Percentiles rank a stretch among this genome's conserved stretches.
These are phyloP conservation scores for Trissolcus japonicus DNA, from an alignment of 2,888 invertebrate genomes.

Conservation along the genomic window DNA sequence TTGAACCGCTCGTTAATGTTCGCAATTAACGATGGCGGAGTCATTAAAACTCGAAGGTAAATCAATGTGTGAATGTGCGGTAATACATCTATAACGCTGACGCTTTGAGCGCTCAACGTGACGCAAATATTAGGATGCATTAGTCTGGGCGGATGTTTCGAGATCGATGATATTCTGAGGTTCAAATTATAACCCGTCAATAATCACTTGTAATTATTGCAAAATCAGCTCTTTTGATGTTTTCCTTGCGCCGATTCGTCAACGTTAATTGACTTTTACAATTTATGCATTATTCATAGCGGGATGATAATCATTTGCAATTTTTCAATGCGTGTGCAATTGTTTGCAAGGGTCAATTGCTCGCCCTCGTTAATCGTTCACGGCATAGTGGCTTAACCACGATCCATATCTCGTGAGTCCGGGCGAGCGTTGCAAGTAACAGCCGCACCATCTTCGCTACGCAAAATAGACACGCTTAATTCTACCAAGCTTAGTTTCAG, in stretches of 20 bases:
- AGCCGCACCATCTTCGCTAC: constrained; percentile 61
- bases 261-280: constrained; percentile 13
- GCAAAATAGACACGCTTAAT: constrained; percentile 66
- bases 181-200: neutral
- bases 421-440: constrained; percentile 60
- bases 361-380: constrained; percentile 69
- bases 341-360: constrained; percentile 61
- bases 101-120: constrained; percentile 52
- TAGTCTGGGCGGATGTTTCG: constrained; percentile 27
- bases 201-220: neutral
- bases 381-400: constrained; percentile 61
- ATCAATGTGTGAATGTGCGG: constrained; percentile 57
- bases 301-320: constrained; percentile 48
- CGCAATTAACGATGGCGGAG: constrained; percentile 62
- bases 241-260: neutral
- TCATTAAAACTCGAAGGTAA: constrained; percentile 61
- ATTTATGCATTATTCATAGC: constrained; percentile 12
- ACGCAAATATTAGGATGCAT: constrained; percentile 48
- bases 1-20: constrained; percentile 65
- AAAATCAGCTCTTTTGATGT: neutral
- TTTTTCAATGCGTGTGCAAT: constrained; percentile 38
- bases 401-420: constrained; percentile 66
- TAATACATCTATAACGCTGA: constrained; percentile 53
- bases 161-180: constrained; percentile 8
- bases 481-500: constrained; percentile 59